Conservation (phyloP, 1,140 invertebrate genomes). For the Lithobius niger region DNA sequence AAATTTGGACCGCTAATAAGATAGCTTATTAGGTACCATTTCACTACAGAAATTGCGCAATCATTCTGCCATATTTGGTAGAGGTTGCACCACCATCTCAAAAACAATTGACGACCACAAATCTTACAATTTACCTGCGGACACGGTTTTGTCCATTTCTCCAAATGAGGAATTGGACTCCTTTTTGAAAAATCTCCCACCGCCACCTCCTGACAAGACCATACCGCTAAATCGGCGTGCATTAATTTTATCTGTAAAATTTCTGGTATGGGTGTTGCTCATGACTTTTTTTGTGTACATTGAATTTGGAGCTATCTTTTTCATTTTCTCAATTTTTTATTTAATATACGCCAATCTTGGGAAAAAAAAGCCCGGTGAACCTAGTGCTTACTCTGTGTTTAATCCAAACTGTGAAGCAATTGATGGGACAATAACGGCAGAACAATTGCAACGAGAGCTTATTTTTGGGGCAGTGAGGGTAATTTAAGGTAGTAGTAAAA, state of each 20-base stretch:
- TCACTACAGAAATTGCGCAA: no score
- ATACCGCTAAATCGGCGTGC: no score
- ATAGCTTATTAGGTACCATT: no score
- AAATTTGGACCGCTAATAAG: slow-evolving; percentile 38
- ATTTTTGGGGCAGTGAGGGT: slow-evolving; percentile 39
- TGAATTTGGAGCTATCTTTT: slow-evolving; percentile 82
- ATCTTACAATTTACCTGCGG: no score
- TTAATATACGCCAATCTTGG: slow-evolving; percentile 75
- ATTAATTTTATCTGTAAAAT: slow-evolving; percentile 24
- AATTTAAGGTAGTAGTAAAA: not conserved
- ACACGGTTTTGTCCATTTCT: no score
- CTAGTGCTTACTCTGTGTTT: slow-evolving; percentile 95
- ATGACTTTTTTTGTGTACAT: slow-evolving; percentile 55
- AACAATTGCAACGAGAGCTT: slow-evolving; percentile 83
- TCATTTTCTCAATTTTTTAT: slow-evolving; percentile 60
- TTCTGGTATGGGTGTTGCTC: slow-evolving; percentile 45
- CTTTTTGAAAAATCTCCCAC: not conserved
- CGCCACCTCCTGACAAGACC: no score
- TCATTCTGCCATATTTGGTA: no score
- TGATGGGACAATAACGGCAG: slow-evolving; percentile 84
- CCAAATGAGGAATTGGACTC: not conserved
- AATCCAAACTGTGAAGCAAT: slow-evolving; percentile 86
- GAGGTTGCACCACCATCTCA: no score
- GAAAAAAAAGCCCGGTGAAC: slow-evolving; percentile 51
- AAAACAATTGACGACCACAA: no score